Evolutionary conservation across 2,888 invertebrate genomes (phyloP), one percentile per base, ranked within the genome.

Genomic region (Drosophila macrospina): DNA sequence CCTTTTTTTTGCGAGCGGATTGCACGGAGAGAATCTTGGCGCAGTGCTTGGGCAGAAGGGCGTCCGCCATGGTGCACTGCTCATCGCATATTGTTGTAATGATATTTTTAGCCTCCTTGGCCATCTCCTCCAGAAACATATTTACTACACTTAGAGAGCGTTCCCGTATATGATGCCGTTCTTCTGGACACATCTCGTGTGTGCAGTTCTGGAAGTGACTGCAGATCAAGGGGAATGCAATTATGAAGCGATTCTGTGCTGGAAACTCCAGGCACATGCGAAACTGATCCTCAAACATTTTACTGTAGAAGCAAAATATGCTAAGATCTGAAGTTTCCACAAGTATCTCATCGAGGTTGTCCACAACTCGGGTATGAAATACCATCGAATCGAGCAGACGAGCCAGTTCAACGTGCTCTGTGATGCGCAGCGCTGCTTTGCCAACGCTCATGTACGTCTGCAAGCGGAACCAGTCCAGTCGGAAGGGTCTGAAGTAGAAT

Each of bases 251-350:
- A 92, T 98, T 98, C 93, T 99, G 99, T 20, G 99, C 98, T 30
- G 99, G 99, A 91, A 99, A 98, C 92, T 99, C 99, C 78, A 99
- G 93, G 92, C 99, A 99, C 97, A 98, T 98, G 90, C 98, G 98
- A 91, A 99, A 99, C 92, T 99, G 99, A 88, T 97, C 98, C 92
- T 99, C 98, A 93, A 99, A 99, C 91, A 98, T 97, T 93, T 97
- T 96, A 89, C 96, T 98, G 92, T 98, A 99, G 91, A 99, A 99
- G 91, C 99, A 99, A 91, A 99, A 99, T 74, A 99, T 95, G 0
- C 99, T 99, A 15, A 99, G 93, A 93, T 99, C 99, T 0, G 99
- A 98, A 2, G 98, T 98, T 92, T 99, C 99, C 1, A 97, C 96
- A 82, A 99, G 94, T 91, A 99, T 97, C 92, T 99, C 98, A 92